A percentile compares a stretch with the other conserved stretches of the same genome.
Conservation (phyloP, 2,797 vertebrate genomes). For the Taenioides sp. region DNA sequence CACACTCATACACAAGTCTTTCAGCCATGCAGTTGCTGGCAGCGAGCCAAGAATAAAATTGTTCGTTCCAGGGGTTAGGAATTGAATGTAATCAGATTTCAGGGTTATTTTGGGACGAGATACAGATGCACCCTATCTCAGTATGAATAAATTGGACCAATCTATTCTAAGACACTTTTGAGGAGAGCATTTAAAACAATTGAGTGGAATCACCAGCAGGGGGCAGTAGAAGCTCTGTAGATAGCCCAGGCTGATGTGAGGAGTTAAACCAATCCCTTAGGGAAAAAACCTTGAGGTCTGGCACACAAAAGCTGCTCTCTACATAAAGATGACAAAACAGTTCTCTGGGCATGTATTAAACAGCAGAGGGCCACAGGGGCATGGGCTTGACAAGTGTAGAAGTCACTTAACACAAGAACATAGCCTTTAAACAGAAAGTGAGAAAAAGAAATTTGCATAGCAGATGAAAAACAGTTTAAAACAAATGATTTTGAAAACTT, state of each 20-base stretch:
- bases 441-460: constrained; percentile 56
- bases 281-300: constrained; percentile 65
- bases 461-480: constrained; percentile 35
- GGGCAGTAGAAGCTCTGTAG: constrained; percentile 79
- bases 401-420: constrained; percentile 56
- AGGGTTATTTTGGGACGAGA: constrained; percentile 75
- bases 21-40: constrained; percentile 36
- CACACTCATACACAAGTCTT: constrained; percentile 33
- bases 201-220: constrained; percentile 67
- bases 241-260: constrained; percentile 48
- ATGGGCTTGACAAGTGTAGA: constrained; percentile 71
- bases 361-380: constrained; percentile 69
- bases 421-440: constrained; percentile 54
- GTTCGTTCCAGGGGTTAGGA: constrained; percentile 65
- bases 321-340: constrained; percentile 77
- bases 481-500: constrained; percentile 39
- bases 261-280: constrained; percentile 47
- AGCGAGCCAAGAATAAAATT: constrained; percentile 60
- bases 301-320: constrained; percentile 66
- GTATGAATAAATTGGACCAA: constrained; percentile 75
- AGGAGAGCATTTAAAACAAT: constrained; percentile 48
- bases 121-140: constrained; percentile 69
- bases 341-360: constrained; percentile 76
- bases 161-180: constrained; percentile 75
- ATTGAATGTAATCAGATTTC: constrained; percentile 76